Evolutionary conservation across 2,888 invertebrate genomes (phyloP), one percentile per base, ranked within the genome.

Genomic region (Euplagia quadripunctaria): DNA sequence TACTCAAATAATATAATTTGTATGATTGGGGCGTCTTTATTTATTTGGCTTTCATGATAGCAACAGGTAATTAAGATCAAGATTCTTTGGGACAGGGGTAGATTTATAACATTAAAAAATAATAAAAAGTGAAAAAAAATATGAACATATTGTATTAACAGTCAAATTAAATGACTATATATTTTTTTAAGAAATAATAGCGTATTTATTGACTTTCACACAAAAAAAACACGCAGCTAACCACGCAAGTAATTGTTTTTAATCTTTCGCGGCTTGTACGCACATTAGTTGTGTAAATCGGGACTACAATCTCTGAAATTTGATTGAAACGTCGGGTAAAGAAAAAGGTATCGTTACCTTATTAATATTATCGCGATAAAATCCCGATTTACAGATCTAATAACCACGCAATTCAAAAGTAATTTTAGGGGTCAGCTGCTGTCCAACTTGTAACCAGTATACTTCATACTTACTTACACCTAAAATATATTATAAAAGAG

Each of bases 401-500:
- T 61, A 61, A 61, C 5, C 1, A 61, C 31, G 14, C 31, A 61
- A 31, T 20, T 4, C 20, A 31, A 31, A 4, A 20, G 31, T 58
- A 20, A 5, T 31, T 11, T 67, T 41, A 64, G 67, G 74, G 75
- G 61, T 17, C 63, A 75, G 65, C 20, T 77, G 68, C 65, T 76
- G 65, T 58, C 64, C 71, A 79, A 76, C 65, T 77, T 79, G 76
- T 66, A 76, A 77, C 83, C 31, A n/a, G 46, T 79, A 77, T 74
- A 76, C 67, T 75, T 61, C 61, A 73, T 67, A 73, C 83, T 81
- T 83, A 83, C 42, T 81, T 83, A 83, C 42, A 77, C 63, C 82
- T 83, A 81, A 79, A 73, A 80, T 79, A 82, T 74, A 77, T 73
- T 73, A 83, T 73, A 75, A 82, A 79, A 75, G 63, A 78, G 69